Percentiles rank a stretch among this genome's conserved stretches.
Evolutionary conservation across 2,113 vertebrate species (phyloP).

Genomic region (Oncorhynchus mykiss): DNA sequence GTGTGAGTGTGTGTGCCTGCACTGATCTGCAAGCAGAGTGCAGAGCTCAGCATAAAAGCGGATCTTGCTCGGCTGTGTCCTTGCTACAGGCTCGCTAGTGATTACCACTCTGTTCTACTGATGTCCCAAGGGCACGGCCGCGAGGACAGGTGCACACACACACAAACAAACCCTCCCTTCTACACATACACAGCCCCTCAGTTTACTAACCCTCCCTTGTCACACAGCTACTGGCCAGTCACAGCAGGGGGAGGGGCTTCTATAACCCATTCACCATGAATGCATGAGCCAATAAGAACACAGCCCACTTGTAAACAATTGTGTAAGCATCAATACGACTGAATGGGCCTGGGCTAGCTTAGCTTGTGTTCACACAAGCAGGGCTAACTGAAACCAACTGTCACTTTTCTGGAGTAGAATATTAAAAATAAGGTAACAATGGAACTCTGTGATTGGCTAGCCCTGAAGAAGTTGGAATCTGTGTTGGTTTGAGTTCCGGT

Average conservation of each 20-base stretch:
- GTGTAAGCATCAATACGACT: slow-evolving; percentile 5
- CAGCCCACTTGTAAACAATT: slow-evolving; percentile 4
- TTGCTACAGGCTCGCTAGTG: slow-evolving; percentile 51
- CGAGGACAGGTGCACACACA: slow-evolving; percentile 40
- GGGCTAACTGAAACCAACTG: too few species aligned
- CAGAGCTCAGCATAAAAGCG: slow-evolving; percentile 74
- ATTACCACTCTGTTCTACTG: slow-evolving; percentile 51
- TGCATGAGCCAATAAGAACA: slow-evolving; percentile 32
- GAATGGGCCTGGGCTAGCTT: background rate
- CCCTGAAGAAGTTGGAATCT: too few species aligned
- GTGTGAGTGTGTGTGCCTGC: slow-evolving; percentile 8
- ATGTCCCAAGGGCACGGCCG: slow-evolving; percentile 42
- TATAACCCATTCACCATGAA: slow-evolving; percentile 30
- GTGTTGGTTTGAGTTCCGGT: too few species aligned
- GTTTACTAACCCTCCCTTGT: background rate
- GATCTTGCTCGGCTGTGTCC: slow-evolving; percentile 53
- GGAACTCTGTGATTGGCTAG: too few species aligned
- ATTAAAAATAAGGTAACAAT: too few species aligned
- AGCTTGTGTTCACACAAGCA: too few species aligned
- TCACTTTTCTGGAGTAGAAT: too few species aligned
- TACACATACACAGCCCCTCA: slow-evolving; percentile 12
- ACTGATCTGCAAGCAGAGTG: slow-evolving; percentile 58
- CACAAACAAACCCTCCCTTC: background rate
- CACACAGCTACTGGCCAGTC: background rate
- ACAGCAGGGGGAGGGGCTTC: slow-evolving; percentile 38